A percentile compares a stretch with the other conserved stretches of the same genome.
These are phyloP conservation scores for Spisula solida DNA, from an alignment of 2,888 invertebrate genomes.

Conservation along the genomic window DNA sequence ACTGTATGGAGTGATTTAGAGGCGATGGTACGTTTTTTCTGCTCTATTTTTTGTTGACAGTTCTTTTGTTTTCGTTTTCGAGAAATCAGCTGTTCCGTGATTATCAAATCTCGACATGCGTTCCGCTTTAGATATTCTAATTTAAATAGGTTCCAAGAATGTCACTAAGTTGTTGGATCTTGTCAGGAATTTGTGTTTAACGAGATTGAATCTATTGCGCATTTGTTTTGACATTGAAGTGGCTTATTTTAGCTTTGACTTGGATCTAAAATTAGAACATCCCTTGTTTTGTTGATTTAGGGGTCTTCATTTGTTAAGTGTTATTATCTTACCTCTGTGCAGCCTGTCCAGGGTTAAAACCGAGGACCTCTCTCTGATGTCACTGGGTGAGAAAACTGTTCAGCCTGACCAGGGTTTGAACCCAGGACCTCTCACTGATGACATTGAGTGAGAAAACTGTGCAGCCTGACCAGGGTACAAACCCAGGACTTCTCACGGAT, in stretches of 20 bases:
- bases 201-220: not conserved
- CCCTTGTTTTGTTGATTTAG: no score
- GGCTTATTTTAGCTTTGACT: no score
- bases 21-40: slow-evolving; percentile 66
- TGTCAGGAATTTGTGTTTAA: not conserved
- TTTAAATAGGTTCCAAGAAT: not conserved
- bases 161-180: no score
- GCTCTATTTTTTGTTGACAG: slow-evolving; percentile 16
- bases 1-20: slow-evolving; percentile 73
- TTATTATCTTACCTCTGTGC: not conserved
- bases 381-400: no score
- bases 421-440: no score
- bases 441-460: no score
- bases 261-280: no score
- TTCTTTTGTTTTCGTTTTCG: slow-evolving; percentile 44
- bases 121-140: not conserved
- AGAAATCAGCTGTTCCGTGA: not conserved
- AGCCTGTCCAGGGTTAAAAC: no score
- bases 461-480: no score
- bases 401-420: no score
- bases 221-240: not conserved
- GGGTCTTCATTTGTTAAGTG: not conserved
- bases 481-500: no score
- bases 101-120: not conserved
- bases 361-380: no score